Evolutionary conservation across 2,113 vertebrate genomes (phyloP).

Genomic region (Cnemophilus loriae): DNA sequence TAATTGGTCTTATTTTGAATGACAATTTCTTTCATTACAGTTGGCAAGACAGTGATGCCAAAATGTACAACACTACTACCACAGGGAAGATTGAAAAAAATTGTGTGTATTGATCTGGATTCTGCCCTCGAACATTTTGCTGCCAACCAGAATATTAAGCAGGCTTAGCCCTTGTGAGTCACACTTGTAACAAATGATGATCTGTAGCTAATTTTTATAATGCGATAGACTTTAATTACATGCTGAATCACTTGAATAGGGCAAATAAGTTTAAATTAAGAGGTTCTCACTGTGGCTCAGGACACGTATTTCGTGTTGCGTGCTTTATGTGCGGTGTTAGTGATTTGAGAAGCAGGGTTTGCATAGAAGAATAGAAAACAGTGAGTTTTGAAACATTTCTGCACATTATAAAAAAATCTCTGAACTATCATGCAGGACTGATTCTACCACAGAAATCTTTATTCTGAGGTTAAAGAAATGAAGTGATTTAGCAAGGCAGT

Average conservation of each 20-base stretch:
- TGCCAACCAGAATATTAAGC: slow-evolving; percentile 36
- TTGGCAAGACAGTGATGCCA: background rate
- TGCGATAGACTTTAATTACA: background rate
- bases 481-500: background rate
- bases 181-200: background rate
- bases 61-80: background rate
- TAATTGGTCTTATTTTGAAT: slow-evolving; percentile 45
- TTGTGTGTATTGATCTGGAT: background rate
- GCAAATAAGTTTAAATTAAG: slow-evolving; percentile 31
- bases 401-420: background rate
- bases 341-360: background rate
- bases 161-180: slow-evolving; percentile 40
- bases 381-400: background rate
- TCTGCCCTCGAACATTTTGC: background rate
- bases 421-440: background rate
- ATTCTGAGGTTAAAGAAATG: background rate
- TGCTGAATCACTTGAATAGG: background rate
- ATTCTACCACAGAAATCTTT: background rate
- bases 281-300: background rate
- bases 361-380: background rate
- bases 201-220: slow-evolving; percentile 31
- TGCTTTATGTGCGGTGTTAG: background rate
- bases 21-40: slow-evolving; percentile 35
- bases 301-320: background rate
- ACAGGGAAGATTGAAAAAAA: background rate